A percentile compares a stretch with the other conserved stretches of the same genome.
phyloP scores from a whole-genome alignment of 92 coral and sea anemone genomes.

The Muricea muricata region DNA sequence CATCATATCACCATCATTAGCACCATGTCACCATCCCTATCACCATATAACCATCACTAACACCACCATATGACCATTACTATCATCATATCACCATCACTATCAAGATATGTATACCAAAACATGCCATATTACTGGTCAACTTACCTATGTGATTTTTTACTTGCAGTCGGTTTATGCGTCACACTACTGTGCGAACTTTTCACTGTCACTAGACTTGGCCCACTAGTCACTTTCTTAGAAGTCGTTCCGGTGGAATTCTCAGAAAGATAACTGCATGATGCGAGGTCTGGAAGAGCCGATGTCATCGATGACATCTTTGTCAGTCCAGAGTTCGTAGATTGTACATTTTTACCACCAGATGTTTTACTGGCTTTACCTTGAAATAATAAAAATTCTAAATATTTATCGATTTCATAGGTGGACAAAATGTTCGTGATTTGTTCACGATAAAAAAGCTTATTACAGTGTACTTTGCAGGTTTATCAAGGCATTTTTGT shows the following conservation, averaged over 20 bases:
- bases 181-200: conserved; percentile 14
- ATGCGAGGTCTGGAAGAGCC: conserved; percentile 39
- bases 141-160: background rate
- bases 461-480: no score
- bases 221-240: conserved; percentile 1
- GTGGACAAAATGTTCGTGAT: background rate
- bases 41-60: no score
- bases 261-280: conserved; percentile 40
- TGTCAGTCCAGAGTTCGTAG: conserved; percentile 14
- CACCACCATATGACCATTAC: background rate
- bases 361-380: conserved; percentile 18
- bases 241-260: conserved; percentile 16
- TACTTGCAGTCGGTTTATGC: conserved; percentile 15
- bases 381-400: background rate
- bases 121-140: background rate
- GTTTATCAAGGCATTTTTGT: no score
- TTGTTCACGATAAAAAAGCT: background rate
- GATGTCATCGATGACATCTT: conserved; percentile 25
- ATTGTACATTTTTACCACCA: background rate
- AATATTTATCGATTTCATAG: background rate
- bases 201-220: conserved; percentile 38
- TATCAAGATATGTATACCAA: no score
- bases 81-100: background rate
- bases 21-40: background rate
- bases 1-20: background rate